A percentile compares a stretch with the other conserved stretches of the same genome.
phyloP scores from a whole-genome alignment of 2,113 vertebrate species.

The Pelobates fuscus region DNA sequence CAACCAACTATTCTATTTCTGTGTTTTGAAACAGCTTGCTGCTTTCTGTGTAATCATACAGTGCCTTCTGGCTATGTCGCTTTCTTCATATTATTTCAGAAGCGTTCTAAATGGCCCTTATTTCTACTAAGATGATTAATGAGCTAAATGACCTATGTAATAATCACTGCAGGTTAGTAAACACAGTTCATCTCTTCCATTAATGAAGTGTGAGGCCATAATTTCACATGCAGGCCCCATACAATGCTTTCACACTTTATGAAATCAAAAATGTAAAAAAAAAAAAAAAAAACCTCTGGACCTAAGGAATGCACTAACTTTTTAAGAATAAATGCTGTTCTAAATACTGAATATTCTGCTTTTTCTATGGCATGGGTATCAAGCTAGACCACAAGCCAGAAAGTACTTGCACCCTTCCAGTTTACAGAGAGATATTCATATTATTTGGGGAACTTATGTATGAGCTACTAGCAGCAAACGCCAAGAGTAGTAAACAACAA shows the following conservation, averaged over 20 bases:
- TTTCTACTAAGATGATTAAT: slow-evolving; percentile 91
- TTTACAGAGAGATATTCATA: too few species aligned
- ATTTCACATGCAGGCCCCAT: background rate
- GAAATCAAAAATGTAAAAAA: too few species aligned
- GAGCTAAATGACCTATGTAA: slow-evolving; percentile 95
- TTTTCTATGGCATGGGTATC: too few species aligned
- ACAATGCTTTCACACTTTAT: background rate
- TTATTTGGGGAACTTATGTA: too few species aligned
- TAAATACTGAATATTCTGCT: too few species aligned
- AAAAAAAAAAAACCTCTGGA: too few species aligned
- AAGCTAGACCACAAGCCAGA: too few species aligned
- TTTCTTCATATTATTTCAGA: slow-evolving; percentile 72
- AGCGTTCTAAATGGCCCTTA: slow-evolving; percentile 81
- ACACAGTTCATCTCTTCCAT: slow-evolving; percentile 73
- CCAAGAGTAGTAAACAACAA: too few species aligned
- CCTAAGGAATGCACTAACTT: too few species aligned
- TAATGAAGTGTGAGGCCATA: slow-evolving; percentile 57
- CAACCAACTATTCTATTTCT: slow-evolving; percentile 46
- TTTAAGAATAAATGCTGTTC: too few species aligned
- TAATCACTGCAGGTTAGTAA: slow-evolving; percentile 89
- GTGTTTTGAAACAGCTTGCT: slow-evolving; percentile 43
- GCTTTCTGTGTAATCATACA: slow-evolving; percentile 65
- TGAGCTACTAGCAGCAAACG: too few species aligned
- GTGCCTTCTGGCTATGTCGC: slow-evolving; percentile 68
- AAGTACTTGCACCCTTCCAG: too few species aligned